Percentiles rank a stretch among this genome's conserved stretches.
Conservation (phyloP, 2,888 invertebrate genomes). For the Nymphalis polychloros region DNA sequence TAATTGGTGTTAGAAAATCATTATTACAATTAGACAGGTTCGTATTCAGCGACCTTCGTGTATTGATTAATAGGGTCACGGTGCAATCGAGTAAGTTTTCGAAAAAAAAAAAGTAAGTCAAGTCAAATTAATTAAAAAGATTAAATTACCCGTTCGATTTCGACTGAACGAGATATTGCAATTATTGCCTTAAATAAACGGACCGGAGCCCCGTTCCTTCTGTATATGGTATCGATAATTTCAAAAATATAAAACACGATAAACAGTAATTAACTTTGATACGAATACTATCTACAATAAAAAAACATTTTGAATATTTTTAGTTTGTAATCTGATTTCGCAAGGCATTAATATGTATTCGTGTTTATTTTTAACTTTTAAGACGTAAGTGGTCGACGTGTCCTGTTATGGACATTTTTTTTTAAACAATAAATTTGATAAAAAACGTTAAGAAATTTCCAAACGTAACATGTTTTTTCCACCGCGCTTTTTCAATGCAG, state of each 20-base stretch:
- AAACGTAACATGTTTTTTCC: no score
- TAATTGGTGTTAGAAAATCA: neutral
- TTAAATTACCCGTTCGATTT: conserved; percentile 20
- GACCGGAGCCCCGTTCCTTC: neutral
- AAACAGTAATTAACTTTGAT: conserved; percentile 19
- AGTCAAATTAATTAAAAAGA: neutral
- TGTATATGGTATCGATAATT: conserved; percentile 14
- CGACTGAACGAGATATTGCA: conserved; percentile 15
- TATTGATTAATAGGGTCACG: conserved; percentile 8
- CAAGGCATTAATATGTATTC: neutral
- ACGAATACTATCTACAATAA: conserved; percentile 12
- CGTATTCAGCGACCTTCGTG: neutral
- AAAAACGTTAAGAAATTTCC: no score
- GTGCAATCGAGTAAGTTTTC: conserved; percentile 13
- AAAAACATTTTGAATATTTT: neutral
- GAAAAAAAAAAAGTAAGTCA: conserved; percentile 12
- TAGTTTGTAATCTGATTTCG: neutral
- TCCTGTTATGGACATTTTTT: no score
- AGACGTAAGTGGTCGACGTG: no score
- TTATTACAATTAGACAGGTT: conserved; percentile 4
- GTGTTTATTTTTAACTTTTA: no score
- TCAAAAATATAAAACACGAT: conserved; percentile 10
- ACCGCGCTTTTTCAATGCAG: no score
- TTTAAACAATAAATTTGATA: no score
- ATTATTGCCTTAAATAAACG: conserved; percentile 10